Percentiles rank a stretch among this genome's conserved stretches.
Evolutionary conservation across 2,797 vertebrate species (phyloP).

Genomic region (Nasua narica): DNA sequence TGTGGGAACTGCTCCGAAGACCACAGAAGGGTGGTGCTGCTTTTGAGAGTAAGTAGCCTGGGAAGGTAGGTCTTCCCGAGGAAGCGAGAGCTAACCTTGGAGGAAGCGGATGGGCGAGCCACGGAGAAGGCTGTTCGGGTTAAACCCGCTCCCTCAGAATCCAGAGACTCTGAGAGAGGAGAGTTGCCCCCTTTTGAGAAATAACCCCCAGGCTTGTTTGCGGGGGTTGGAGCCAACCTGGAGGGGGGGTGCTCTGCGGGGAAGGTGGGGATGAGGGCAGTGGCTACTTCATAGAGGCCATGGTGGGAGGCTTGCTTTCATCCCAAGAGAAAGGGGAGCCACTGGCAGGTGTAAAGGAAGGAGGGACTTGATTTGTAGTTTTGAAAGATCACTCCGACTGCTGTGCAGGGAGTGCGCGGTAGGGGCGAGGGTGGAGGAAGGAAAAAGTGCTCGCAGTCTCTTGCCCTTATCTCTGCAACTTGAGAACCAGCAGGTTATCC

Average conservation of each 20-base stretch:
- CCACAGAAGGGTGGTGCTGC: neutral
- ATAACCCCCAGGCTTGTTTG: fast-evolving
- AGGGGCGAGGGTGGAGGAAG: neutral
- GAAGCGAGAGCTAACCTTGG: neutral
- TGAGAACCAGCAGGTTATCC: neutral
- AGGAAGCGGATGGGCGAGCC: neutral
- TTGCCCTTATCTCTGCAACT: neutral
- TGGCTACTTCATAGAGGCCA: neutral
- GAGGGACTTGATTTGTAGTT: neutral
- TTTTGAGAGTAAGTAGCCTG: neutral
- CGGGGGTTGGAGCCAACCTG: too few relatives aligned
- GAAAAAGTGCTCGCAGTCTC: neutral
- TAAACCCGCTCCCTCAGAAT: neutral
- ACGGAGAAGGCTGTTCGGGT: neutral
- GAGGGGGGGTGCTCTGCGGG: neutral
- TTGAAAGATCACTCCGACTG: neutral
- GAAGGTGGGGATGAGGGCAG: neutral
- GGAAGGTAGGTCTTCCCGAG: neutral
- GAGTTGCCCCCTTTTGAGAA: neutral
- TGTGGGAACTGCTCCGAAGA: neutral
- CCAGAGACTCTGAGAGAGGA: neutral
- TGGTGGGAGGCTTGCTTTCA: neutral
- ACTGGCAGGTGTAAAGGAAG: neutral
- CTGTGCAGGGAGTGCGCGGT: neutral
- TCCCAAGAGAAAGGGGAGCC: neutral